Conservation (phyloP, 1,140 invertebrate species). For the Aphis gossypii region DNA sequence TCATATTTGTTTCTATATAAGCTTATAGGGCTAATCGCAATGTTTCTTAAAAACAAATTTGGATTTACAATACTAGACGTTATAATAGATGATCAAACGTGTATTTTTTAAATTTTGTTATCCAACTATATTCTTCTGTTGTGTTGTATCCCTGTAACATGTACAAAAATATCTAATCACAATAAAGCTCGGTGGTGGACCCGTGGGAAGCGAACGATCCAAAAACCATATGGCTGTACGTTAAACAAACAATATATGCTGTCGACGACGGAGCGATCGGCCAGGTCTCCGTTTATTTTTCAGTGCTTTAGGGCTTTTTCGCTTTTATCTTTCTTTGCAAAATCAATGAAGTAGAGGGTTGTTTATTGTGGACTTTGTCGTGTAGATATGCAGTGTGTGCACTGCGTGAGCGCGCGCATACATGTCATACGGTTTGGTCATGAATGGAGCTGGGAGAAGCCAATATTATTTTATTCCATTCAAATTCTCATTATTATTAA, state of each 20-base stretch:
- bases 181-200: not conserved
- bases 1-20: not conserved
- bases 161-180: constrained; percentile 24
- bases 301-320: constrained; percentile 10
- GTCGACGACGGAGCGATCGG: not conserved
- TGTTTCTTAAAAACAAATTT: not conserved
- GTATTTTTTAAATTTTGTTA: not conserved
- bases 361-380: not conserved
- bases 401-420: too few species aligned
- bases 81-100: not conserved
- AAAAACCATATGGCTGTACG: not conserved
- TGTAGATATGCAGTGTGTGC: not conserved
- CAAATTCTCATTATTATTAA: constrained; percentile 19
- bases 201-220: constrained; percentile 2
- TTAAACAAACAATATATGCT: not conserved
- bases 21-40: not conserved
- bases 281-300: not conserved
- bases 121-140: not conserved
- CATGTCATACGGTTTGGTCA: not conserved
- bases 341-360: not conserved
- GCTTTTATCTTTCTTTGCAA: not conserved
- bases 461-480: not conserved
- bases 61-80: not conserved
- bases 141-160: not conserved
- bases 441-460: not conserved